These are phyloP conservation scores for Epizoanthus scotinus DNA, from an alignment of 92 coral and sea anemone species.

Conservation along the genomic window DNA sequence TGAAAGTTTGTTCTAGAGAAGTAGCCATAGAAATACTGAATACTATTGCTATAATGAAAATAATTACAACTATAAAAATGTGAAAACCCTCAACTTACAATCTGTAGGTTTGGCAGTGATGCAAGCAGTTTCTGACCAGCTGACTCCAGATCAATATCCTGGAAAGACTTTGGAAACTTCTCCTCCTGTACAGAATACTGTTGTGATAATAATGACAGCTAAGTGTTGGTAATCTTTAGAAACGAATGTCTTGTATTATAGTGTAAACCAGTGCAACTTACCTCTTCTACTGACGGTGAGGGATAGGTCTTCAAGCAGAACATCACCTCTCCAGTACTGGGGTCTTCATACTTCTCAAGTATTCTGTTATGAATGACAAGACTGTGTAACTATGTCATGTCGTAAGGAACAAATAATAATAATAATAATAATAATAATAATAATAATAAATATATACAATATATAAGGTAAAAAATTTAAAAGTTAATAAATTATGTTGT, in stretches of 20 bases:
- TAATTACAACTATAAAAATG: background rate
- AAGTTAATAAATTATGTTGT: no score
- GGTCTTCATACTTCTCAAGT: conserved; percentile 69
- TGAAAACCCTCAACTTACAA: conserved; percentile 37
- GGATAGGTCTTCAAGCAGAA: conserved; percentile 63
- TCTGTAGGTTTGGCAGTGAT: conserved; percentile 60
- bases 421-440: background rate
- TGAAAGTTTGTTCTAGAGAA: no score
- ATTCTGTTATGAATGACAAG: conserved; percentile 41
- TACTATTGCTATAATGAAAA: no score
- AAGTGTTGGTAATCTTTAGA: background rate
- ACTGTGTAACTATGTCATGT: background rate
- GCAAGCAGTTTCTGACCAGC: conserved; percentile 72
- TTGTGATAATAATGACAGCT: background rate
- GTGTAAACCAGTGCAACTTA: background rate
- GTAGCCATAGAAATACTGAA: no score
- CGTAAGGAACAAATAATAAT: background rate
- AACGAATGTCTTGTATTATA: background rate
- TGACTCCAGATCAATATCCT: conserved; percentile 70
- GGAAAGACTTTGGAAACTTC: conserved; percentile 62
- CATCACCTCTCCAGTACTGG: conserved; percentile 64
- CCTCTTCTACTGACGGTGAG: conserved; percentile 68
- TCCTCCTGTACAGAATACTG: conserved; percentile 57
- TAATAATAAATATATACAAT: no score
- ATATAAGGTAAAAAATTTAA: no score